These are phyloP conservation scores for Spinus olivaceus DNA, from an alignment of 2,797 vertebrate genomes.

Conservation along the genomic window DNA sequence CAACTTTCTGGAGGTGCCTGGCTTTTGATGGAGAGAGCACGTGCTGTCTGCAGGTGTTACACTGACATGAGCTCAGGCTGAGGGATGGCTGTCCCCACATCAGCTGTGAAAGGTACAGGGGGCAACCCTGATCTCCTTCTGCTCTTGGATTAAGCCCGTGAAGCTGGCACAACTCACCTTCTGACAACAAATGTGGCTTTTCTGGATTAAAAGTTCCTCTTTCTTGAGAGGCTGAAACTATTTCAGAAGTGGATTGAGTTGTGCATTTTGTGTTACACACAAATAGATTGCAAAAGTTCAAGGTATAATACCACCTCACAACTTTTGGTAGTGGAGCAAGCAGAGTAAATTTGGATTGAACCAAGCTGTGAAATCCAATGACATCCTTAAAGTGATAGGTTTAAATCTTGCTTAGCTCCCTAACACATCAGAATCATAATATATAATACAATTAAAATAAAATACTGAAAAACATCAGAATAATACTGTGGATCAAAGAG, in stretches of 20 bases:
- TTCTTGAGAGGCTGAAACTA: background rate
- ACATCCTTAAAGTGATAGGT: background rate
- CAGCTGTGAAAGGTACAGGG: background rate
- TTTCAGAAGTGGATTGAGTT: background rate
- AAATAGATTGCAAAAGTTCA: background rate
- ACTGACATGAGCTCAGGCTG: rapidly evolving
- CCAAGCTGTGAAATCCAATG: background rate
- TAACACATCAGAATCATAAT: background rate
- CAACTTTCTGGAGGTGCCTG: background rate
- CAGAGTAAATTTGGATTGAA: background rate
- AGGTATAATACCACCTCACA: background rate
- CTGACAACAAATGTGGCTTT: background rate
- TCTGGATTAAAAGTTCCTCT: background rate
- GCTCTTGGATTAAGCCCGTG: background rate
- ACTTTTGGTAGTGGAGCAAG: background rate
- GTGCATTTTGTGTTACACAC: background rate
- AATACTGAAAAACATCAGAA: background rate
- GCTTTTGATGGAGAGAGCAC: background rate
- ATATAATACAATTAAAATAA: rapidly evolving
- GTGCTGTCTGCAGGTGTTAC: background rate
- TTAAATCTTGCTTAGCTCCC: background rate
- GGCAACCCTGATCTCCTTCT: background rate
- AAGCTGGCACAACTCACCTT: background rate
- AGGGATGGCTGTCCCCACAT: background rate
- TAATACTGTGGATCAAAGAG: background rate